phyloP scores from a whole-genome alignment of 2,113 vertebrate species.

The Siniperca chuatsi region DNA sequence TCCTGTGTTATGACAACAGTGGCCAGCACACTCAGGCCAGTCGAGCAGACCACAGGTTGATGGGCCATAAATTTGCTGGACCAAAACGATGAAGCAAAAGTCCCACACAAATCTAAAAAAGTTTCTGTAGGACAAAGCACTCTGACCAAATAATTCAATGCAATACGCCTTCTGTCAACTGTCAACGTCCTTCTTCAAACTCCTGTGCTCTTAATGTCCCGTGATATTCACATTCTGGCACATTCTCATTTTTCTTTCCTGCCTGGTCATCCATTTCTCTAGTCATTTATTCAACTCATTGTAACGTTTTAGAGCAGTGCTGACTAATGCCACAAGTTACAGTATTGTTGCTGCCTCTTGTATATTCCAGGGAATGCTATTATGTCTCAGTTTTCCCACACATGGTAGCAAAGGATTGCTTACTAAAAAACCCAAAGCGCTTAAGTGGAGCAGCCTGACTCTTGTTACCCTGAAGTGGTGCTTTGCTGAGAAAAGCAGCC shows the following conservation, averaged over 20 bases:
- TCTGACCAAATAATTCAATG: conserved; percentile 9
- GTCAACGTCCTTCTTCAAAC: not conserved
- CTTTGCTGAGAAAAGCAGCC: conserved; percentile 35
- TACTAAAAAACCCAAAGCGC: conserved; percentile 2
- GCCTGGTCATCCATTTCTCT: not conserved
- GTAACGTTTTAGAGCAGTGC: not conserved
- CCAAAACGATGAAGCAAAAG: conserved; percentile 32
- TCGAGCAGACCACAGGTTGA: conserved; percentile 47
- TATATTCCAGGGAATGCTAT: conserved; percentile 20
- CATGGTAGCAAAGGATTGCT: conserved; percentile 22
- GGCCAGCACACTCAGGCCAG: conserved; percentile 31
- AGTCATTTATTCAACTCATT: conserved; percentile 12
- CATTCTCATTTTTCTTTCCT: not conserved
- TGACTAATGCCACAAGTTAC: not conserved
- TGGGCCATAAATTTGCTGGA: conserved; percentile 58
- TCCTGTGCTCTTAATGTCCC: not conserved
- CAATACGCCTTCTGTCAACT: not conserved
- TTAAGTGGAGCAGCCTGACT: conserved; percentile 68
- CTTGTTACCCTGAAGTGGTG: conserved; percentile 53
- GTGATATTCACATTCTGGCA: not conserved
- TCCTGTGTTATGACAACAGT: conserved; percentile 69
- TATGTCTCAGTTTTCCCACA: conserved; percentile 34
- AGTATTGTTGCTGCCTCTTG: not conserved
- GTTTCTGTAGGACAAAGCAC: conserved; percentile 27
- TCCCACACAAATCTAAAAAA: conserved; percentile 17